Conservation (phyloP, 2,113 vertebrate genomes). For the Cricetomys ansorgei region DNA sequence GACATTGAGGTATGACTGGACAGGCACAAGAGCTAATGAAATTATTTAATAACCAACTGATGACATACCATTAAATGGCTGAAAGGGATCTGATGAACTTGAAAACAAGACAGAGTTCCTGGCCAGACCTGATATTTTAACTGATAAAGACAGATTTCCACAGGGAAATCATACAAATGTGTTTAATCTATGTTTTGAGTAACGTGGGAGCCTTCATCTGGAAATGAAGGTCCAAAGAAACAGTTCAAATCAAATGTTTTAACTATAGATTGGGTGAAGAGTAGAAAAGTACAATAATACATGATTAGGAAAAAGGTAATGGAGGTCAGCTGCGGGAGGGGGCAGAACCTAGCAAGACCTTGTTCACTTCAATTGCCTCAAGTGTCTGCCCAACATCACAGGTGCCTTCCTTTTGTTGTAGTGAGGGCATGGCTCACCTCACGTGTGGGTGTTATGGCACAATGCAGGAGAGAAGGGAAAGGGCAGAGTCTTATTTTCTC, state of each 20-base stretch:
- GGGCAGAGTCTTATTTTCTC: neutral
- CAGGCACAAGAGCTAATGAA: neutral
- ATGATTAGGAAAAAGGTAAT: neutral
- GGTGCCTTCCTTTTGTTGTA: neutral
- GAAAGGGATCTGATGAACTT: neutral
- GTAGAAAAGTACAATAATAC: neutral
- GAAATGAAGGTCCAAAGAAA: neutral
- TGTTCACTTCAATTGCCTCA: neutral
- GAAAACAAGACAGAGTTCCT: no score
- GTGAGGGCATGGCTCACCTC: neutral
- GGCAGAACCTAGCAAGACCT: neutral
- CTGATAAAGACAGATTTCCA: neutral
- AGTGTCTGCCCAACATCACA: neutral
- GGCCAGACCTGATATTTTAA: neutral
- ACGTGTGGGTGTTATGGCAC: neutral
- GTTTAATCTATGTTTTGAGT: neutral
- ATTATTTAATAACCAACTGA: neutral
- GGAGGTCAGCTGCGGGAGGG: neutral
- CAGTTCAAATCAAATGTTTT: neutral
- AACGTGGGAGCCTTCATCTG: neutral
- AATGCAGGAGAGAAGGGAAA: neutral
- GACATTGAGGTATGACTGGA: neutral
- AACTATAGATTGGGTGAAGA: neutral
- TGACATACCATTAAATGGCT: neutral
- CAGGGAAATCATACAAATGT: neutral